Conservation (phyloP, 2,113 vertebrate species). For the Bos taurus region DNA sequence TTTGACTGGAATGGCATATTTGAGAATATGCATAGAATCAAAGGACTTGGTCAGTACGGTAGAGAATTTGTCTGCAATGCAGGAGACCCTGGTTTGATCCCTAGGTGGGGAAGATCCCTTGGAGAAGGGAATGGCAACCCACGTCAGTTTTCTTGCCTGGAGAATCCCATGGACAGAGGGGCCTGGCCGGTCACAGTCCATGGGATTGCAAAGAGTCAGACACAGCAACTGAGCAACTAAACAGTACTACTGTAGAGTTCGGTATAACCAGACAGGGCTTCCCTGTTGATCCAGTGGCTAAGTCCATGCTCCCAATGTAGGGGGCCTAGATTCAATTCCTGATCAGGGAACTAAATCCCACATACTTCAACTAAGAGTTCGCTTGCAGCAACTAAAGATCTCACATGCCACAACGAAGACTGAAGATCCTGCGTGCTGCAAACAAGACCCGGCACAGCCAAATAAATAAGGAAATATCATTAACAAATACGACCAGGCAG, state of each 20-base stretch:
- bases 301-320: neutral
- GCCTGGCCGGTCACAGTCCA: neutral
- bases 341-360: neutral
- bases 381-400: neutral
- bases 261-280: neutral
- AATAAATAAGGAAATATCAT: neutral
- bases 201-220: neutral
- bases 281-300: neutral
- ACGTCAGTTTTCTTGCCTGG: neutral
- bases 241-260: neutral
- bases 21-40: neutral
- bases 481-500: neutral
- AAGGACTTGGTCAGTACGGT: neutral
- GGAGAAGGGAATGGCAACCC: neutral
- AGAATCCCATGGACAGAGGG: neutral
- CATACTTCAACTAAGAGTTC: neutral
- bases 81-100: neutral
- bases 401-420: neutral
- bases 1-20: neutral
- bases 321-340: neutral
- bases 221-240: neutral
- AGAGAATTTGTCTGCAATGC: neutral
- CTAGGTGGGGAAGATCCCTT: neutral
- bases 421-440: neutral
- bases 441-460: neutral